These are phyloP conservation scores for Campaea margaritaria DNA, from an alignment of 2,888 invertebrate species.

Conservation along the genomic window DNA sequence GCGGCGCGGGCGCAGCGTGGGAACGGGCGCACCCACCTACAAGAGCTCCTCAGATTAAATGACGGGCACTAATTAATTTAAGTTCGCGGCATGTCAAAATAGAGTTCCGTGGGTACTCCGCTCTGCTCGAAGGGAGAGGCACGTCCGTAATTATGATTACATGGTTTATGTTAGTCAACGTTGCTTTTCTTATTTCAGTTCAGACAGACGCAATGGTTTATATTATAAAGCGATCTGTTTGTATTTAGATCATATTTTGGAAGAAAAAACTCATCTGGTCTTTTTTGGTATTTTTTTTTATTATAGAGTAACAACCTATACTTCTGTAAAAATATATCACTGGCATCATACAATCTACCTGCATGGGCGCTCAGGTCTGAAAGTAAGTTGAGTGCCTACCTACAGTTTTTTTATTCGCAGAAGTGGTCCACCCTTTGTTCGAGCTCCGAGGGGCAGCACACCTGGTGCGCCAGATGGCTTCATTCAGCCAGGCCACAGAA, in stretches of 20 bases:
- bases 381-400: constrained; percentile 38
- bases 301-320: no score
- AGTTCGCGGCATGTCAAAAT: constrained; percentile 59
- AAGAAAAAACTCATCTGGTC: no score
- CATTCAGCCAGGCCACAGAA: constrained; percentile 60
- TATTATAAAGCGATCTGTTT: no score
- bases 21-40: constrained; percentile 79
- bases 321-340: background rate
- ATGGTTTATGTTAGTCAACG: constrained; percentile 32
- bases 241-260: no score
- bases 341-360: constrained; percentile 29
- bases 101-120: constrained; percentile 58
- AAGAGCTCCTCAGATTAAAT: constrained; percentile 75
- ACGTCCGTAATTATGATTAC: constrained; percentile 35
- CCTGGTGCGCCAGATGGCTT: constrained; percentile 76
- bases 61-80: constrained; percentile 82
- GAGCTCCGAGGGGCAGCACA: constrained; percentile 55
- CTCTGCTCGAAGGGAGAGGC: constrained; percentile 44
- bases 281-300: no score
- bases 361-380: constrained; percentile 33
- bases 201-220: no score
- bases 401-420: constrained; percentile 47
- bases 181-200: constrained; percentile 11
- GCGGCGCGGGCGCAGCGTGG: constrained; percentile 77
- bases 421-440: constrained; percentile 62